Evolutionary conservation across 30 jellyfish, hydroid and myxozoan genomes (phyloP).

Genomic region (Clytia hemisphaerica): DNA sequence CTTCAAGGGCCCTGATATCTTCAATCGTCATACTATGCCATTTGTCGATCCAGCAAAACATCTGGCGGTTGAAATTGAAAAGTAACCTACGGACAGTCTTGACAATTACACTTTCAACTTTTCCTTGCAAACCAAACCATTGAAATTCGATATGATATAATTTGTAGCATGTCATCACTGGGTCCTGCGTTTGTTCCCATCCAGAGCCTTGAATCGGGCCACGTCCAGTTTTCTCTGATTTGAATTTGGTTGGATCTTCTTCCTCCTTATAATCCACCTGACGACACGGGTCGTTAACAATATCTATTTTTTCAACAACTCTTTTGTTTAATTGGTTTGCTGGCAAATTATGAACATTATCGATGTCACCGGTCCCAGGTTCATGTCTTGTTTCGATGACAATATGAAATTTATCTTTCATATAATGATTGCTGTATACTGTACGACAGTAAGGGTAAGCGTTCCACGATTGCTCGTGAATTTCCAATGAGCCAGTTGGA

Average conservation of each 20-base stretch:
- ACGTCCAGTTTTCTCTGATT: slow-evolving; percentile 80
- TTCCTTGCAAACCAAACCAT: slow-evolving; percentile 62
- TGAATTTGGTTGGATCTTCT: slow-evolving; percentile 83
- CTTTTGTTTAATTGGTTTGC: slow-evolving; percentile 41
- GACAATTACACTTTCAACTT: slow-evolving; percentile 56
- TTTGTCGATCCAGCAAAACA: slow-evolving; percentile 95
- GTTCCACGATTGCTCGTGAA: slow-evolving; percentile 93
- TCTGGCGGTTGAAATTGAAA: slow-evolving; percentile 88
- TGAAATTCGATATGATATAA: slow-evolving; percentile 71
- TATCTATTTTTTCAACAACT: slow-evolving; percentile 53
- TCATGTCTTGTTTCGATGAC: slow-evolving; percentile 78
- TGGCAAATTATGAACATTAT: slow-evolving; percentile 61
- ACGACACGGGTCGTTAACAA: slow-evolving; percentile 75
- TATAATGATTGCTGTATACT: slow-evolving; percentile 71
- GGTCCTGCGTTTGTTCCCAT: slow-evolving; percentile 74
- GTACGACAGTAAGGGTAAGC: slow-evolving; percentile 95
- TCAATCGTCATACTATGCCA: slow-evolving; percentile 95
- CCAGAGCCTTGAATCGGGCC: slow-evolving; percentile 78
- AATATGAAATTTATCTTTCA: slow-evolving; percentile 66
- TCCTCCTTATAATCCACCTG: slow-evolving; percentile 67
- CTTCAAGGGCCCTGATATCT: slow-evolving; percentile 82
- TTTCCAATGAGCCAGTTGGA: slow-evolving; percentile 78
- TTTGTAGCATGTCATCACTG: slow-evolving; percentile 96
- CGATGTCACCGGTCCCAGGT: slow-evolving; percentile 51
- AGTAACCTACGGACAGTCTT: slow-evolving; percentile 68